Evolutionary conservation across 53 echinoderm and acorn worm genomes (phyloP).

Genomic region (Holothuria scabra): DNA sequence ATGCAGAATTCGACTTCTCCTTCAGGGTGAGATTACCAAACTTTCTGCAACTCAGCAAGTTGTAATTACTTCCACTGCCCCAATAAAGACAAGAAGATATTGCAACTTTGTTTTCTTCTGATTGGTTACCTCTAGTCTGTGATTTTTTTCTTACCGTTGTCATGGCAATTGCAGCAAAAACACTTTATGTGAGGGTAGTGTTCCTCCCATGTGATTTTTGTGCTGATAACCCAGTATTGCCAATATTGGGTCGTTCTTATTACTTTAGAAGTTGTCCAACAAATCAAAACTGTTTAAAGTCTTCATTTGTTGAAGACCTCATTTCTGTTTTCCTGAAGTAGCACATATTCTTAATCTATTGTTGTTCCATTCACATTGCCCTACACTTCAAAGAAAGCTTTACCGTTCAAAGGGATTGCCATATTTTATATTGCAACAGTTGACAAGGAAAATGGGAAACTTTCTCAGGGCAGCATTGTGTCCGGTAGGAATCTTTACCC

Average conservation of each 20-base stretch:
- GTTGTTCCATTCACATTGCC: slow-evolving; percentile 47
- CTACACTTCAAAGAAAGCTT: slow-evolving; percentile 49
- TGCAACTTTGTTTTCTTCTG: slow-evolving; percentile 26
- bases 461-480: slow-evolving; percentile 52
- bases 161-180: neutral
- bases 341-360: slow-evolving; percentile 59
- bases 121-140: neutral
- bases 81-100: slow-evolving; percentile 40
- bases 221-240: slow-evolving; percentile 47
- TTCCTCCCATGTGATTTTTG: neutral
- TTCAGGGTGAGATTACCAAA: slow-evolving; percentile 16
- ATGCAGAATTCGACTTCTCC: slow-evolving; percentile 57
- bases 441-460: slow-evolving; percentile 63
- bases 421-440: slow-evolving; percentile 54
- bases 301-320: slow-evolving; percentile 40
- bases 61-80: slow-evolving; percentile 36
- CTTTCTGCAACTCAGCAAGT: slow-evolving; percentile 44
- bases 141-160: neutral
- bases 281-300: slow-evolving; percentile 52
- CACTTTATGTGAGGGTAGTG: neutral
- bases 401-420: slow-evolving; percentile 47
- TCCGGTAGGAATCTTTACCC: slow-evolving; percentile 29
- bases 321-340: slow-evolving; percentile 34
- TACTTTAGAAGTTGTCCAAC: slow-evolving; percentile 42
- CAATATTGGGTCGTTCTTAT: slow-evolving; percentile 62